phyloP scores from a whole-genome alignment of 2,797 vertebrate genomes.

The Chaetodon trifasciatus region DNA sequence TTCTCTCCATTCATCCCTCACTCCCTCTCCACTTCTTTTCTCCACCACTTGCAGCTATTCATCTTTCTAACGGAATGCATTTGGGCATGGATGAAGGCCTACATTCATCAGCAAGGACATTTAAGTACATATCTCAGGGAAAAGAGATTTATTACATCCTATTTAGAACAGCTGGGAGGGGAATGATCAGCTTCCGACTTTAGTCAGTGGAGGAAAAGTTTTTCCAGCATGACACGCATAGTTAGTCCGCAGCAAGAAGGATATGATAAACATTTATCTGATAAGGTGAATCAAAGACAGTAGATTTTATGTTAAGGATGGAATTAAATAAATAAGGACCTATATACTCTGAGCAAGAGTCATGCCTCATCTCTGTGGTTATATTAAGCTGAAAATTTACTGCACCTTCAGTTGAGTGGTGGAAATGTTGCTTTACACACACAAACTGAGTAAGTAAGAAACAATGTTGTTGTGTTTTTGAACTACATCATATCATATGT shows the following conservation, averaged over 20 bases:
- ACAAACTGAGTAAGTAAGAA: not conserved
- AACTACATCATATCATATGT: not conserved
- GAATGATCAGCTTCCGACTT: slow-evolving; percentile 49
- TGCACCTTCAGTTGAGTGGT: not conserved
- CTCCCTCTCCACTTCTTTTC: slow-evolving; percentile 5
- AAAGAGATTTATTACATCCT: slow-evolving; percentile 74
- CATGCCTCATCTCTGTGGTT: not conserved
- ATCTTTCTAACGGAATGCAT: slow-evolving; percentile 73
- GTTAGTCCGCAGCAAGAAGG: slow-evolving; percentile 23
- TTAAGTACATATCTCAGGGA: slow-evolving; percentile 77
- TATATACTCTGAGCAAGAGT: not conserved
- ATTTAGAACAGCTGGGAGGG: slow-evolving; percentile 66
- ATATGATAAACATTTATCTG: slow-evolving; percentile 8
- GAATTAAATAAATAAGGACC: not conserved
- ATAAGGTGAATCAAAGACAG: slow-evolving; percentile 33
- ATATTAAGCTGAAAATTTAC: not conserved
- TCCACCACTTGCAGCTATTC: slow-evolving; percentile 67
- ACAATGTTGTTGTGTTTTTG: not conserved
- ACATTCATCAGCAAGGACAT: slow-evolving; percentile 79
- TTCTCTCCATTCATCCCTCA: slow-evolving; percentile 21
- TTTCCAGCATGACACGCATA: slow-evolving; percentile 19
- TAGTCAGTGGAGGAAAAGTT: slow-evolving; percentile 32
- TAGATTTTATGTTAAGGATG: not conserved
- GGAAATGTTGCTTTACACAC: not conserved
- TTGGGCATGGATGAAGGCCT: slow-evolving; percentile 70